Evolutionary conservation across 1,140 invertebrate genomes (phyloP).

Genomic region (Hermetia illucens): DNA sequence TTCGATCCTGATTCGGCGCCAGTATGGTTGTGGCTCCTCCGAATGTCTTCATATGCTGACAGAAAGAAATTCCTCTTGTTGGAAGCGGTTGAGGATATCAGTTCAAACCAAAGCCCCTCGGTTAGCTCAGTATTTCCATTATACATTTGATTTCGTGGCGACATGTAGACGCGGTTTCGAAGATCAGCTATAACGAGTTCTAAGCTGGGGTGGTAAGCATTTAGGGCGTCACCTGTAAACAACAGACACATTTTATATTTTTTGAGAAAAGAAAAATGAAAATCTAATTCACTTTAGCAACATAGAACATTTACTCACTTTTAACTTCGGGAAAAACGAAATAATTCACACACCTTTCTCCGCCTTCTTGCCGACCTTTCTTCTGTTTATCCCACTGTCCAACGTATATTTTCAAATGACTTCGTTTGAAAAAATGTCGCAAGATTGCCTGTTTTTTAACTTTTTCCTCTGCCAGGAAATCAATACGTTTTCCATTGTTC

Average conservation of each 20-base stretch:
- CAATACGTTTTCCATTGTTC: slow-evolving; percentile 15
- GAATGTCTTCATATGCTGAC: slow-evolving; percentile 9
- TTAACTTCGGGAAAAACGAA: background rate
- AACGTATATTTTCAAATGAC: slow-evolving; percentile 16
- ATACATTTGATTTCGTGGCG: slow-evolving; percentile 10
- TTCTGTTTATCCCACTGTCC: slow-evolving; percentile 8
- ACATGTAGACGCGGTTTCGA: slow-evolving; percentile 7
- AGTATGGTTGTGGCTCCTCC: slow-evolving; percentile 6
- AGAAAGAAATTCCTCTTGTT: slow-evolving; percentile 7
- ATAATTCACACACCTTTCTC: background rate
- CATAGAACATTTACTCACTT: no score
- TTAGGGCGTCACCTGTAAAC: background rate
- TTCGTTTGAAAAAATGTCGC: slow-evolving; percentile 11
- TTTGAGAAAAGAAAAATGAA: no score
- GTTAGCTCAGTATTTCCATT: slow-evolving; percentile 5
- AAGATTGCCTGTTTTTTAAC: slow-evolving; percentile 13
- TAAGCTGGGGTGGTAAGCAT: background rate
- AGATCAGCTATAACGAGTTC: slow-evolving; percentile 5
- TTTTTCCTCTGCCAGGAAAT: slow-evolving; percentile 13
- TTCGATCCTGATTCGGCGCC: no score
- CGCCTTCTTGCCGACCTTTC: background rate
- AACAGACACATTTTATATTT: no score
- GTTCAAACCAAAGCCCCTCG: slow-evolving; percentile 10
- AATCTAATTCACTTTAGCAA: no score
- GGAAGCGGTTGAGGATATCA: slow-evolving; percentile 4